Evolutionary conservation across 2,888 invertebrate species (phyloP), one percentile per base, ranked within the genome.

Genomic region (Apotomis turbidana): DNA sequence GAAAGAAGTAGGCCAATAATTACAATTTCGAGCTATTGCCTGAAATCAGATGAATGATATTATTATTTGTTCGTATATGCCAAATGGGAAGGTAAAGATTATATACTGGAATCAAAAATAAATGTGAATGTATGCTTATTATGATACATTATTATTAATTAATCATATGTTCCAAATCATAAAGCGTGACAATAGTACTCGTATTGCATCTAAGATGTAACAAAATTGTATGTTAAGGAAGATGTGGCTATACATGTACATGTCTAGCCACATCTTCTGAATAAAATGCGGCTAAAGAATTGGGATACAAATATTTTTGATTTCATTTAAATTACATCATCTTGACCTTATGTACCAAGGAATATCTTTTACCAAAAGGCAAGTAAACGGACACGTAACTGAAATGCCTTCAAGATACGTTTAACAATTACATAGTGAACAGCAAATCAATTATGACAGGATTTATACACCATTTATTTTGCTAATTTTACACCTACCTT

Each of bases 341-440:
- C 55, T 55, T 64, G 5, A 64, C 54, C 64, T 64, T 54, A 55
- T 36, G 41, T 60, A 57, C 71, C 62, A 71, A 71, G 71, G 71
- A 71, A 71, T 71, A 71, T 71, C 67, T 49, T 71, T 71, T 68
- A 71, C 55, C 38, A 61, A 59, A 54, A 71, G 46, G 41, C 71
- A 51, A 55, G 60, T 55, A 57, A 71, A 44, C 41, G 41, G 12
- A 63, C 67, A 71, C 67, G 61, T 38, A 27, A 59, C 61, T 46
- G 36, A 68, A 62, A 49, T 46, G 36, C n/a, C 54, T 57, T n/a
- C 49, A 60, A 68, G 57, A 62, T 13, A 70, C 61, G 27, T 36
- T 67, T 36, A 3, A 55, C 67, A 58, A n/a, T 66, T 51, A 62
- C 66, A 66, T 13, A 58, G 36, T 68, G 68, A 68, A 68, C 68